These are phyloP conservation scores for Myotis lucifugus DNA, from an alignment of 2,113 vertebrate genomes.

Conservation along the genomic window DNA sequence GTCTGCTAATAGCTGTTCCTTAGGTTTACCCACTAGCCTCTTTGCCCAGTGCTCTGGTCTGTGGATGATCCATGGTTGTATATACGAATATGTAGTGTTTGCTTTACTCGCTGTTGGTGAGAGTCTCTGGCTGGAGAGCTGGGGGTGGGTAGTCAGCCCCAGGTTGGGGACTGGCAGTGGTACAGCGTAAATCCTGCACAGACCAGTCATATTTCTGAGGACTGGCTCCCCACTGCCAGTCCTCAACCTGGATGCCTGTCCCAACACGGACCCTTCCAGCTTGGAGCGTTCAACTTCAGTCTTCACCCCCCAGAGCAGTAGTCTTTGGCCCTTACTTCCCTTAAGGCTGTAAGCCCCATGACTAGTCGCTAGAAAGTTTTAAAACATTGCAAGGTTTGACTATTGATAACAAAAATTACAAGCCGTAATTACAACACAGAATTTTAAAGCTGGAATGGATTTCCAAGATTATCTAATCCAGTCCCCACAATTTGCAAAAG, in stretches of 20 bases:
- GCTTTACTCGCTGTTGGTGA: neutral
- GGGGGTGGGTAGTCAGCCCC: neutral
- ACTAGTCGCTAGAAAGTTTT: neutral
- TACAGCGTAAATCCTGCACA: neutral
- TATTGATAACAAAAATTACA: neutral
- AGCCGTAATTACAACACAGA: neutral
- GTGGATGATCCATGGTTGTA: accelerated
- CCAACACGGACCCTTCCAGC: neutral
- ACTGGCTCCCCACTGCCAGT: neutral
- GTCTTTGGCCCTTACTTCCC: neutral
- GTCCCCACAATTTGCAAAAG: neutral
- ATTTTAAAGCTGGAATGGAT: neutral
- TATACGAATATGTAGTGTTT: neutral
- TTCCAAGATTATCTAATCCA: neutral
- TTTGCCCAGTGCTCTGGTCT: neutral
- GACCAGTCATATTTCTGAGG: neutral
- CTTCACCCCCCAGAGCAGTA: neutral
- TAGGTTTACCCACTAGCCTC: neutral
- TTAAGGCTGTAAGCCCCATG: neutral
- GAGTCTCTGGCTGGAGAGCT: neutral
- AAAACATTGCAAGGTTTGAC: neutral
- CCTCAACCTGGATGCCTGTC: neutral
- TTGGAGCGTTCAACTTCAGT: neutral
- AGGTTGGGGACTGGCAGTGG: too few species aligned
- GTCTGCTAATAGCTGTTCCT: neutral